These are phyloP conservation scores for Heliconius sara DNA, from an alignment of 2,888 invertebrate species.

Conservation along the genomic window DNA sequence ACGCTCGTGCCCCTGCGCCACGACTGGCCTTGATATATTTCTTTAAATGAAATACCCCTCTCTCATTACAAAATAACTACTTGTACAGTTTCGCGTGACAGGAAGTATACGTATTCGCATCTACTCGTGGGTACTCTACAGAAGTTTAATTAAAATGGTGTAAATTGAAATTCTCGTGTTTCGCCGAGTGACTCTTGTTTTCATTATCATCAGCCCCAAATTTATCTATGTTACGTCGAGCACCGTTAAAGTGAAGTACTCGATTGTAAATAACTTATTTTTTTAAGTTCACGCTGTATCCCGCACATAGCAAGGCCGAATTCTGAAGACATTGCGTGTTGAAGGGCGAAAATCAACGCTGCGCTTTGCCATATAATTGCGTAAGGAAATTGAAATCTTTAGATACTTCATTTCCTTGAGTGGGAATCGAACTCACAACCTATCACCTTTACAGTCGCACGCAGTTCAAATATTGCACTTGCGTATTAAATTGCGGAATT, in stretches of 20 bases:
- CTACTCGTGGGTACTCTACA: constrained; percentile 20
- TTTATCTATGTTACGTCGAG: constrained; percentile 70
- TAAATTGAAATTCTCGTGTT: constrained; percentile 69
- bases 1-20: too few relatives aligned
- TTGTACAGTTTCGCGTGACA: constrained; percentile 18
- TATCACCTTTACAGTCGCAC: background rate
- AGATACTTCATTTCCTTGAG: background rate
- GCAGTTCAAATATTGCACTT: background rate
- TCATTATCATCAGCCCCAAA: constrained; percentile 72
- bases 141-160: constrained; percentile 69
- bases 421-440: background rate
- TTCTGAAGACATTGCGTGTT: background rate
- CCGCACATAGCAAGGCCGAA: too few relatives aligned
- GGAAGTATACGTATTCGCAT: constrained; percentile 23
- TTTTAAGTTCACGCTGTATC: too few relatives aligned
- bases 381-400: background rate
- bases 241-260: constrained; percentile 49
- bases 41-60: constrained; percentile 2
- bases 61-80: constrained; percentile 15
- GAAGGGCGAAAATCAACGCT: background rate
- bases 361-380: background rate
- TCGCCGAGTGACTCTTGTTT: constrained; percentile 63
- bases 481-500: background rate
- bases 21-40: background rate
- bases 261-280: constrained; percentile 46